Evolutionary conservation across 2,797 vertebrate species (phyloP), one percentile per base, ranked within the genome.

Genomic region (Cyprinodon diabolis): DNA sequence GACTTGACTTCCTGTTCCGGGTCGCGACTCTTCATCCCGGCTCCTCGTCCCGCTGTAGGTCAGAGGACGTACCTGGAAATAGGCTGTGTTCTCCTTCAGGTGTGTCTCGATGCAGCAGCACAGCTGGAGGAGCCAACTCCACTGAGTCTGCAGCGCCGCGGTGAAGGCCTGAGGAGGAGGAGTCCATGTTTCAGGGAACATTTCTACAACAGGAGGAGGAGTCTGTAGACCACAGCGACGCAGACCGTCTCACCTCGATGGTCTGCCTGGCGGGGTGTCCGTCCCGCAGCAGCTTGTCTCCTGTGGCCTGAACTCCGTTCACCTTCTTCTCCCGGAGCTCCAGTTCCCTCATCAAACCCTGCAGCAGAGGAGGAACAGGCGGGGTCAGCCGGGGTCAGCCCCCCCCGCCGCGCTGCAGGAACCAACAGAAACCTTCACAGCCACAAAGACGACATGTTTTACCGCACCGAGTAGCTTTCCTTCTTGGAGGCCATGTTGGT

Each of bases 121-220:
- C 52, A 99, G 89, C 93, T 99, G 97, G 0, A 99, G 95, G 87
- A 97, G 94, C 97, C 97, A 99, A 52, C 97, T 97, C 97, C 97
- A 99, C 93, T 99, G 97, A 0, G 97, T 98, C 94, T 97, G 97
- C 81, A 99, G 91, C 0, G 97, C 97, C 0, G 94, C 96, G 74
- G 95, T 97, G 91, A 98, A 99, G 0, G 97, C 95, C 97, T 91
- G 14, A 45, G 2, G 51, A 43, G 45, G 30, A 1, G 19, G 30
- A 15, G 6, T 14, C 4, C 10, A 2, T 0, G 35, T n/a, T 63
- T 67, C 7, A n/a, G 17, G 11, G 40, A 21, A 3, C 11, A 23
- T 21, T 1, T n/a, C 19, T 15, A 7, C 49, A 37, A 3, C 15
- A 4, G n/a, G 8, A 57, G 8, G 1, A 1, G 1, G 6, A 8